These are phyloP conservation scores for Gordius sp. DNA, from an alignment of 2,888 invertebrate species.

Conservation along the genomic window DNA sequence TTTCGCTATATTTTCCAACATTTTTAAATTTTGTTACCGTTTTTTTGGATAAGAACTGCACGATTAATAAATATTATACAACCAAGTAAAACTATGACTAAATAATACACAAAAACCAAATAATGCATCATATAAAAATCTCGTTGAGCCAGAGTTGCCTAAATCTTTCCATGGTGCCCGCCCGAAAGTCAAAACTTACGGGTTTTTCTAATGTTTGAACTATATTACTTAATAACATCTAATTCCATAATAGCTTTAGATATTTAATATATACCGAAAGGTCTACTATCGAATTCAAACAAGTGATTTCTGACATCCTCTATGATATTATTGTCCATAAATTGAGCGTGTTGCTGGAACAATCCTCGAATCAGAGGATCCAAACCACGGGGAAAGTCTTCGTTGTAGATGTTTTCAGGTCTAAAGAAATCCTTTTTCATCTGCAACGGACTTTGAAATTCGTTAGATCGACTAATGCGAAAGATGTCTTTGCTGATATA, in stretches of 20 bases:
- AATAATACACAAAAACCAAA: no score
- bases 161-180: no score
- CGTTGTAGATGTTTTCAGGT: conserved; percentile 14
- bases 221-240: no score
- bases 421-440: not conserved
- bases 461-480: not conserved
- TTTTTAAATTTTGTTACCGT: no score
- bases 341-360: conserved; percentile 17
- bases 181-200: no score
- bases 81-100: no score
- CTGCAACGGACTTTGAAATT: not conserved
- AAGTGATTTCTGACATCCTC: conserved; percentile 15
- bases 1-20: no score
- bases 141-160: no score
- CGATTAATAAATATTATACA: no score
- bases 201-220: no score
- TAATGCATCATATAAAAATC: no score
- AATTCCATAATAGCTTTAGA: not conserved
- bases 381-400: conserved; percentile 19
- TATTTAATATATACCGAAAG: conserved; percentile 6
- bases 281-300: not conserved
- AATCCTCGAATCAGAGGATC: conserved; percentile 21
- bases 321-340: conserved; percentile 9
- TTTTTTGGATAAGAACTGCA: no score
- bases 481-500: conserved; percentile 11